Evolutionary conservation across 2,797 vertebrate genomes (phyloP).

Genomic region (Lerista edwardsae): DNA sequence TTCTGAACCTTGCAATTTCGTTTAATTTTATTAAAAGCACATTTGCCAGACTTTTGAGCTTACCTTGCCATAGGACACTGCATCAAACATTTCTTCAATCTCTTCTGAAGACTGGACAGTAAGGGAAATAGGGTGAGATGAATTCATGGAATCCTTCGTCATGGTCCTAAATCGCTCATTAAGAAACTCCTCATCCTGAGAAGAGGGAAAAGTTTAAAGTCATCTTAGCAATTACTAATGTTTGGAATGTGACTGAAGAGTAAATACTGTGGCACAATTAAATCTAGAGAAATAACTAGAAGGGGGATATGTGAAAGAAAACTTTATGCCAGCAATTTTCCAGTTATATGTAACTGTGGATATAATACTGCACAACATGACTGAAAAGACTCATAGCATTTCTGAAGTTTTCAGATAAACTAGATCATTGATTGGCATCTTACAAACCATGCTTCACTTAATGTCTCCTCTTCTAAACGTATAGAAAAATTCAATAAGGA

Average conservation of each 20-base stretch:
- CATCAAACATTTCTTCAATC: slow-evolving; percentile 97
- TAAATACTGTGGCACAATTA: not conserved
- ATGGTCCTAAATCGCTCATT: slow-evolving; percentile 85
- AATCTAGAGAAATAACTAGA: not conserved
- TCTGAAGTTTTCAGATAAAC: not conserved
- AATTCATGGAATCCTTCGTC: slow-evolving; percentile 90
- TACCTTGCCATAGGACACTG: slow-evolving; percentile 95
- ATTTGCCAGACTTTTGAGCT: slow-evolving; percentile 40
- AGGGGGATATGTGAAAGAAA: no score
- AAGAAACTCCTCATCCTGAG: slow-evolving; percentile 89
- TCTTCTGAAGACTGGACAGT: slow-evolving; percentile 86
- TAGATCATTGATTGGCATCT: not conserved
- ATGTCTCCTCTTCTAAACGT: not conserved
- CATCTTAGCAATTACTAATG: not conserved
- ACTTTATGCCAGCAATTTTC: not conserved
- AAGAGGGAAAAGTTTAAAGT: slow-evolving; percentile 42
- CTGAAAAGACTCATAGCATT: not conserved
- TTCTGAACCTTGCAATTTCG: not conserved
- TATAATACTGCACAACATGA: not conserved
- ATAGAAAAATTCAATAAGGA: not conserved
- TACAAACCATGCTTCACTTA: not conserved
- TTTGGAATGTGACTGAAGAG: not conserved
- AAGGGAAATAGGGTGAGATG: slow-evolving; percentile 88
- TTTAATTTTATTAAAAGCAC: slow-evolving; percentile 32
- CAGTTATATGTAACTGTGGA: not conserved